phyloP scores from a whole-genome alignment of 2,113 vertebrate genomes.

The Trachemys scripta region DNA sequence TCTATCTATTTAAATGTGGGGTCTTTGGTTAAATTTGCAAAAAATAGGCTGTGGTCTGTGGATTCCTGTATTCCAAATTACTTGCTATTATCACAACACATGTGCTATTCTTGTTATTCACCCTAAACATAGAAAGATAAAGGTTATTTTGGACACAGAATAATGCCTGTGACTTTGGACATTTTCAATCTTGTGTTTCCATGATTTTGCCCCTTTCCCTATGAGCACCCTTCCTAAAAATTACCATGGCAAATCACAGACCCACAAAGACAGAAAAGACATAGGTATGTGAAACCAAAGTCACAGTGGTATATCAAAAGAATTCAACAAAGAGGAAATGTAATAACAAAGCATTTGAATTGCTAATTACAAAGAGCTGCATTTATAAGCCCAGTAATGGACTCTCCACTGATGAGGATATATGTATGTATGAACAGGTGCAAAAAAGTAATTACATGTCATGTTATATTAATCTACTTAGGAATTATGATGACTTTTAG shows the following conservation, averaged over 20 bases:
- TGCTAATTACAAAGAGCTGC: conserved; percentile 51
- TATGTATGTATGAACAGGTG: conserved; percentile 55
- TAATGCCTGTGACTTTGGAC: conserved; percentile 18
- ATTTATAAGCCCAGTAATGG: conserved; percentile 49
- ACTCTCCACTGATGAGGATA: conserved; percentile 44
- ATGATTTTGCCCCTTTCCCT: conserved; percentile 20
- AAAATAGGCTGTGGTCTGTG: background rate
- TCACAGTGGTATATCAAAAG: background rate
- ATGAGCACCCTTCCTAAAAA: conserved; percentile 45
- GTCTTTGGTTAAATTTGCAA: conserved; percentile 28
- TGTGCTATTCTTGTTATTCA: background rate
- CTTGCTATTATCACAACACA: background rate
- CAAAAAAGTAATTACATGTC: conserved; percentile 55
- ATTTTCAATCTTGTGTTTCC: background rate
- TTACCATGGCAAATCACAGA: conserved; percentile 22
- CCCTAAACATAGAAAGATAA: conserved; percentile 27
- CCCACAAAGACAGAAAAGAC: conserved; percentile 21
- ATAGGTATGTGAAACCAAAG: background rate
- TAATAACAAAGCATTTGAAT: conserved; percentile 52
- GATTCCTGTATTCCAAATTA: conserved; percentile 3
- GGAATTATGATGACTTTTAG: conserved; percentile 34
- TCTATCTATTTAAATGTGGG: conserved; percentile 3
- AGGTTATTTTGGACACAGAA: background rate
- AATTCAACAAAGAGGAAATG: conserved; percentile 11
- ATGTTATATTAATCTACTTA: conserved; percentile 49